Conservation (phyloP, 2,113 vertebrate species). For the Syrrhaptes paradoxus region DNA sequence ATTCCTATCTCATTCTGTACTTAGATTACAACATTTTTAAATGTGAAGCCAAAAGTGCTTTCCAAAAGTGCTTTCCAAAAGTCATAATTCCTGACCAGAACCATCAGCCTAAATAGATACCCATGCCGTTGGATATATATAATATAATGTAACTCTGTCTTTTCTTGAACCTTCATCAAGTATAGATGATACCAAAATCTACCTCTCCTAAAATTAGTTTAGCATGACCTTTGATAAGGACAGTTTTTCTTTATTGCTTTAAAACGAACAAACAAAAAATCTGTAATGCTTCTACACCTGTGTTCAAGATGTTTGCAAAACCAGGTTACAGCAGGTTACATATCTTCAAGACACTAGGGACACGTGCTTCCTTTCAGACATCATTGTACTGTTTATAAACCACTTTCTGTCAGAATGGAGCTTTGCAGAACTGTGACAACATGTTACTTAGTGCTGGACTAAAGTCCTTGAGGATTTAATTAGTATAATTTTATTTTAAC, state of each 20-base stretch:
- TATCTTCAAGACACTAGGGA: background rate
- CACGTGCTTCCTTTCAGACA: background rate
- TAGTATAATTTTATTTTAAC: background rate
- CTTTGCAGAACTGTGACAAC: background rate
- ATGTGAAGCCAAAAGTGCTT: background rate
- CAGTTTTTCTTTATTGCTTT: background rate
- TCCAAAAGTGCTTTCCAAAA: background rate
- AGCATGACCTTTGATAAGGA: background rate
- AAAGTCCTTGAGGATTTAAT: background rate
- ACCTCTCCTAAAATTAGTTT: background rate
- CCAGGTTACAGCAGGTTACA: background rate
- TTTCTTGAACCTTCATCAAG: background rate
- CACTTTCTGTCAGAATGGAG: background rate
- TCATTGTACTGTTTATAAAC: background rate
- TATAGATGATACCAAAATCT: background rate
- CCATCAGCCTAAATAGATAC: background rate
- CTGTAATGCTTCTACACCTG: background rate
- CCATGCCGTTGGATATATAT: background rate
- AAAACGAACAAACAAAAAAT: background rate
- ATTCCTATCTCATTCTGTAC: background rate
- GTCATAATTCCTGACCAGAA: background rate
- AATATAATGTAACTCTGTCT: background rate
- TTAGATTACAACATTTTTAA: background rate
- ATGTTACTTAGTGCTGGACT: background rate
- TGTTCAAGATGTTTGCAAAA: background rate